These are phyloP conservation scores for Aphelenchoides avenae DNA, from an alignment of 1,140 invertebrate genomes.

Conservation along the genomic window DNA sequence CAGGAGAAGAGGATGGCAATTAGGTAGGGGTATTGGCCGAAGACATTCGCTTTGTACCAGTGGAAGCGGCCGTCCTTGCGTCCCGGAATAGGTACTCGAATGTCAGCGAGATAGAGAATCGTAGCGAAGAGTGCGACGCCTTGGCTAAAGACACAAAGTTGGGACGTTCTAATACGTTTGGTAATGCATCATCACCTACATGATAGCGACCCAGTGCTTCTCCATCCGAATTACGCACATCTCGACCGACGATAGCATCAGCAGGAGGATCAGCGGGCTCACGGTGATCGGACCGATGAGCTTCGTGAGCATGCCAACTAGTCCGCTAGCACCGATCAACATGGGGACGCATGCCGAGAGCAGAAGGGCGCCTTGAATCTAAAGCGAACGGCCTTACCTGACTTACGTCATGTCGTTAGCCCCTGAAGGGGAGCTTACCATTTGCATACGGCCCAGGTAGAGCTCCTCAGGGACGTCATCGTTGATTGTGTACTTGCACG, in stretches of 20 bases:
- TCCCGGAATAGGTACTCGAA: slow-evolving; percentile 50
- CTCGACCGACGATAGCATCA: slow-evolving; percentile 36
- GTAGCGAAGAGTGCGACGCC: slow-evolving; percentile 50
- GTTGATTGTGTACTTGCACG: too few relatives aligned
- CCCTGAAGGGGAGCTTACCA: too few relatives aligned
- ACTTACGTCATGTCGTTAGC: too few relatives aligned
- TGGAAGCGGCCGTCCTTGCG: slow-evolving; percentile 43
- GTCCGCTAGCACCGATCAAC: slow-evolving; percentile 44
- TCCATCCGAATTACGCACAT: slow-evolving; percentile 29
- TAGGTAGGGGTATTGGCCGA: slow-evolving; percentile 58
- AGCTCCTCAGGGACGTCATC: too few relatives aligned
- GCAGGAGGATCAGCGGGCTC: too few relatives aligned
- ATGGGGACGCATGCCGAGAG: slow-evolving; percentile 40
- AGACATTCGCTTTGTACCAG: slow-evolving; percentile 38
- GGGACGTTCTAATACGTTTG: too few relatives aligned
- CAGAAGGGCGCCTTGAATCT: slow-evolving; percentile 46
- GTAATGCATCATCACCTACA: too few relatives aligned
- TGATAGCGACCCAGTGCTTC: slow-evolving; percentile 44
- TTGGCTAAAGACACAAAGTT: too few relatives aligned
- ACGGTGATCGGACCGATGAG: slow-evolving; percentile 43
- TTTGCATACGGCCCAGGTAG: too few relatives aligned
- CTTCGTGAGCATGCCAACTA: slow-evolving; percentile 56
- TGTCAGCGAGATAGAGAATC: slow-evolving; percentile 48
- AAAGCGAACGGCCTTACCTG: too few relatives aligned
- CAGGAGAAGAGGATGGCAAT: slow-evolving; percentile 54